Base-by-base conservation (phyloP, 1,140 invertebrate species). In the Camponotus floridanus region DNA sequence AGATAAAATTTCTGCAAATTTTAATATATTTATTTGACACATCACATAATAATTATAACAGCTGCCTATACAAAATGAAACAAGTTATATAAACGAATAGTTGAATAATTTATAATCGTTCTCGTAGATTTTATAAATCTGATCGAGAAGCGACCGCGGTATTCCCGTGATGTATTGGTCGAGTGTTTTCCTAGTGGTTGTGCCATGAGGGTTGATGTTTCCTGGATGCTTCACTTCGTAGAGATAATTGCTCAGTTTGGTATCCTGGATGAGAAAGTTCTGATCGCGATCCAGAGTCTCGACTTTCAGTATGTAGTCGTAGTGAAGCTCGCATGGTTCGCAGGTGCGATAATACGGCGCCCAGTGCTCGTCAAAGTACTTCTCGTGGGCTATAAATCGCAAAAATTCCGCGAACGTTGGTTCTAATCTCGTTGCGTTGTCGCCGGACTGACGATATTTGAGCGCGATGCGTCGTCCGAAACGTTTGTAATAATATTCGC, bases 341-440 rank as follows among this genome's bases (percentile, higher is more conserved):
- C 95, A 95, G 70, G 93, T 90, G 45, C 94, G 86, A 85, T 92
- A 92, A 86, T 94, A 95, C 3, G 95, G 95, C 76, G 90, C 81
- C 95, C 95, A 96, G 81, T 96, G 95, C 88, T 96, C 95, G 62
- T 96, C 96, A 85, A 96, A 97, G 39, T 92, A 91, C 42, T 90
- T 92, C 76, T 93, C 93, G 21, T 89, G 88, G 8, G 92, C 90
- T 57, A 97, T 95, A 88, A 96, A 97, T 62, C 95, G 90, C 94
- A 97, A 95, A 96, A 98, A 96, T 96, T 98, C 94, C 88, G 94
- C 95, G 96, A 98, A 95, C 87, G 97, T 94, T 89, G 97, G 96
- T 91, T 97, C 95, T 18, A 90, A 48, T 51, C 71, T 88, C 7
- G 89, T 87, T 36, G 64, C 87, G 33, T 84, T 64, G 26, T 76